Evolutionary conservation across 2,888 invertebrate species (phyloP).

Genomic region (Amiota communis): DNA sequence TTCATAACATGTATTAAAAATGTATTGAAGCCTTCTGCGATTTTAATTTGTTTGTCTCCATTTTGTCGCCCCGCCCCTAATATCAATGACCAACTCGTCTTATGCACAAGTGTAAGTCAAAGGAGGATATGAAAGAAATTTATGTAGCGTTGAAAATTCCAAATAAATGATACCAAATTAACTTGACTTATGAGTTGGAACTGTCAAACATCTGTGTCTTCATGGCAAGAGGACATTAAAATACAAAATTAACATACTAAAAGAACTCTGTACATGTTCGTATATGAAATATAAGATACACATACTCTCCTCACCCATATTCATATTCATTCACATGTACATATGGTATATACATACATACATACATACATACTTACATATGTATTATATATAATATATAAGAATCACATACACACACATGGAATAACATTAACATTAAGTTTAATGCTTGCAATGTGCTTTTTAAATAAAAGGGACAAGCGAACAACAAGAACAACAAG

Average conservation of each 20-base stretch:
- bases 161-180: constrained; percentile 69
- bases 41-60: too few relatives aligned
- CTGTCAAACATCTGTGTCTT: constrained; percentile 62
- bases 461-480: constrained; percentile 52
- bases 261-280: constrained; percentile 25
- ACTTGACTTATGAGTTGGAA: constrained; percentile 71
- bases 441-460: constrained; percentile 15
- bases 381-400: too few relatives aligned
- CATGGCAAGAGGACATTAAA: constrained; percentile 33
- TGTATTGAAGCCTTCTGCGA: too few relatives aligned
- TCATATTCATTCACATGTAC: constrained; percentile 16
- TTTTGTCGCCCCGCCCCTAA: too few relatives aligned
- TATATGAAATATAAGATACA: not conserved
- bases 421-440: constrained; percentile 18
- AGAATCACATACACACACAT: not conserved
- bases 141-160: constrained; percentile 68
- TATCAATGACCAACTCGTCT: too few relatives aligned
- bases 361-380: too few relatives aligned
- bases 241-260: constrained; percentile 57
- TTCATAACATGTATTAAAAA: too few relatives aligned
- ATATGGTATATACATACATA: constrained; percentile 11
- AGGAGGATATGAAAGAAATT: constrained; percentile 49
- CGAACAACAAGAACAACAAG: constrained; percentile 27
- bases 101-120: too few relatives aligned
- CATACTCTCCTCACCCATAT: not conserved